phyloP scores from a whole-genome alignment of 2,797 vertebrate species.

The Sebastes hubbsi region DNA sequence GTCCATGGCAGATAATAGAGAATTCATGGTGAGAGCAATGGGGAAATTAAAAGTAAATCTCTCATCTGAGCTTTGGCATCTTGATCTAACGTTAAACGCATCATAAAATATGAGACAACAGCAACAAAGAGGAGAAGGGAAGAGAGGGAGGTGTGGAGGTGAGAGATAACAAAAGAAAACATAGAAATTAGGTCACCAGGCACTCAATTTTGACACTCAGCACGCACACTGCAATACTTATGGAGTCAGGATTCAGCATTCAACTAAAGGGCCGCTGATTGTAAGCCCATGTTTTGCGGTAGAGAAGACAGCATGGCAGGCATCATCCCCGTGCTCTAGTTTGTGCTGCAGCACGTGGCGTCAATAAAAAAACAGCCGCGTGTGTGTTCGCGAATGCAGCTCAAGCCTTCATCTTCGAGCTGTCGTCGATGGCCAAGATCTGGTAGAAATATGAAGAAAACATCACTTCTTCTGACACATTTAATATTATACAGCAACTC shows the following conservation, averaged over 20 bases:
- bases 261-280: not conserved
- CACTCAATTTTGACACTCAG: not conserved
- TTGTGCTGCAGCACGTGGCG: slow-evolving; percentile 27
- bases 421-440: not conserved
- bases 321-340: slow-evolving; percentile 15
- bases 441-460: not conserved
- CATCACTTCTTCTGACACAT: not conserved
- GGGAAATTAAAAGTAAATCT: not conserved
- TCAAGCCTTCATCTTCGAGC: not conserved
- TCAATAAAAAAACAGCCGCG: slow-evolving; percentile 19
- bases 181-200: slow-evolving; percentile 37
- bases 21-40: not conserved
- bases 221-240: not conserved
- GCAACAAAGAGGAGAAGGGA: not conserved
- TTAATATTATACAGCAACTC: not conserved
- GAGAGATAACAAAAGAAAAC: not conserved
- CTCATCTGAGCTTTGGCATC: not conserved
- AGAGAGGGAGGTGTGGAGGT: not conserved
- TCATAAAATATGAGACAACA: not conserved
- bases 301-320: slow-evolving; percentile 12
- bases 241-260: not conserved
- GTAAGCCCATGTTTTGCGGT: slow-evolving; percentile 15
- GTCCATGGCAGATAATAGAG: slow-evolving; percentile 13
- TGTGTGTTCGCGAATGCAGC: not conserved
- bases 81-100: not conserved